These are phyloP conservation scores for Marronus borbonicus DNA, from an alignment of 2,888 invertebrate species.

Conservation along the genomic window DNA sequence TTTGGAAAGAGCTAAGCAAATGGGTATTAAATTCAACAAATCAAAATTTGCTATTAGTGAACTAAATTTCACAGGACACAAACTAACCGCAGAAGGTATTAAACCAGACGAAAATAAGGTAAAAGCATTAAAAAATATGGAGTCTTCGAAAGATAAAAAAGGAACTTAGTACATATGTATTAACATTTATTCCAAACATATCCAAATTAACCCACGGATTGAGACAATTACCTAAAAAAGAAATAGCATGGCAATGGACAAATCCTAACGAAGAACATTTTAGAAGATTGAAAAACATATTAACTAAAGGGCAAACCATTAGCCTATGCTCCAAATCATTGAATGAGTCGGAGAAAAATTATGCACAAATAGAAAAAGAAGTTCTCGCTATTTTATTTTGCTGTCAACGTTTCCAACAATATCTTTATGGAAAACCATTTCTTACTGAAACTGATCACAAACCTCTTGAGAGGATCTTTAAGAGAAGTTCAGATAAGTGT, in stretches of 20 bases:
- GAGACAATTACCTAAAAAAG: background rate
- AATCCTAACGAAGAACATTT: background rate
- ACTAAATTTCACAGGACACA: background rate
- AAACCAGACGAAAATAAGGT: background rate
- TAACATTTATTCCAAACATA: background rate
- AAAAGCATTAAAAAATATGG: background rate
- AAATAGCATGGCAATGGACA: background rate
- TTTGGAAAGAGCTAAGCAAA: no score
- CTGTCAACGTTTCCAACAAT: background rate
- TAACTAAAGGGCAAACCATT: background rate
- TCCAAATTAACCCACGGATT: background rate
- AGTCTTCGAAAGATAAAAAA: background rate
- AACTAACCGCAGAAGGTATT: background rate
- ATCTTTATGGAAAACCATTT: background rate
- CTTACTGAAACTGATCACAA: constrained; percentile 1
- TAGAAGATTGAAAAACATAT: background rate
- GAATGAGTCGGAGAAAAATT: background rate
- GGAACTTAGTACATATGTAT: background rate
- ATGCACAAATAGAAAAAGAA: background rate
- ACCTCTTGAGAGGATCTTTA: background rate
- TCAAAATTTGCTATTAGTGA: background rate
- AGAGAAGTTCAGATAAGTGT: constrained; percentile 5
- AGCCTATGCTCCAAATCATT: background rate
- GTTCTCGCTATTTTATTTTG: background rate
- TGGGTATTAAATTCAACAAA: background rate